These are phyloP conservation scores for Pseudomugil gertrudae DNA, from an alignment of 2,797 vertebrate genomes.

Conservation along the genomic window DNA sequence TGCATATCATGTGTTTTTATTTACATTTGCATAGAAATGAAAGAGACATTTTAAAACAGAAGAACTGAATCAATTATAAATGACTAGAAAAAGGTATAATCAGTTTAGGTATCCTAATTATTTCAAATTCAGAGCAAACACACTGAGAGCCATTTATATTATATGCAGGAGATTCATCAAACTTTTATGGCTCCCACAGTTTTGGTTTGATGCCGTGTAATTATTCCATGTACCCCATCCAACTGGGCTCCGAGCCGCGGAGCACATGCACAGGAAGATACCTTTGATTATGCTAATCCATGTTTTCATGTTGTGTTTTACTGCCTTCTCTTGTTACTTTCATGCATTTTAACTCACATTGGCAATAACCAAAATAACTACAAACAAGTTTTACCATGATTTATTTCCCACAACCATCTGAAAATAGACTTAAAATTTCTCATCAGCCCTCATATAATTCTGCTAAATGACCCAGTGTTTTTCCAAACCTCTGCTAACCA, in stretches of 20 bases:
- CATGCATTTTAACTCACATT: not conserved
- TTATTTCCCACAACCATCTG: not conserved
- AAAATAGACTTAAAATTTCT: not conserved
- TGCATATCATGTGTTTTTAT: not conserved
- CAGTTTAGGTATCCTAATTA: not conserved
- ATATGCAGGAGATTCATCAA: conserved; percentile 9
- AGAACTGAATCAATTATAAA: not conserved
- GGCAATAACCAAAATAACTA: not conserved
- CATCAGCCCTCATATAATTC: not conserved
- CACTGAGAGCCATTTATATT: conserved; percentile 17
- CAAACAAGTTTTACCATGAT: too few relatives aligned
- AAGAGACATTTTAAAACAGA: not conserved
- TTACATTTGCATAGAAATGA: not conserved
- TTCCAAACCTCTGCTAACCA: too few relatives aligned
- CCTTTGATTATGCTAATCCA: conserved; percentile 15
- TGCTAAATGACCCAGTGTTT: not conserved
- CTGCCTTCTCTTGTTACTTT: conserved; percentile 14
- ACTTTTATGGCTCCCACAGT: conserved; percentile 17
- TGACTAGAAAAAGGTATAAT: conserved; percentile 9
- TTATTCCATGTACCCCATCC: conserved; percentile 28
- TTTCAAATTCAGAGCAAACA: conserved; percentile 8
- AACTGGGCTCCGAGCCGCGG: conserved; percentile 12
- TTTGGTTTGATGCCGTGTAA: conserved; percentile 19
- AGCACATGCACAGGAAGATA: conserved; percentile 19
- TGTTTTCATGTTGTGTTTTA: conserved; percentile 7